phyloP scores from a whole-genome alignment of 2,113 vertebrate genomes.

The Seriola dumerili region DNA sequence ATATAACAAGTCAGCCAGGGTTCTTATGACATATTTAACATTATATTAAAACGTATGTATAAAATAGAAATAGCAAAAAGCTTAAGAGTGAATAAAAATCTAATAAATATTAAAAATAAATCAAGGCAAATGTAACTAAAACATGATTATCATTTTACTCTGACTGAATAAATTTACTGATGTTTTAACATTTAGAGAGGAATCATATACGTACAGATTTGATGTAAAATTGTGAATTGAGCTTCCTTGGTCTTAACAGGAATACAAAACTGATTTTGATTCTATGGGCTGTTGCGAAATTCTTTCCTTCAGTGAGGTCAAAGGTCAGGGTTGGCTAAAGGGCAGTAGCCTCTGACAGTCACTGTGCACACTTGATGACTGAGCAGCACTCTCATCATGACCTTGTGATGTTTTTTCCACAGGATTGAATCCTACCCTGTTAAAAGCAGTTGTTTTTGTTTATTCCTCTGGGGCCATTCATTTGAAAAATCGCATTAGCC shows the following conservation, averaged over 20 bases:
- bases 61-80: background rate
- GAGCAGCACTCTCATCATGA: background rate
- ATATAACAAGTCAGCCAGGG: background rate
- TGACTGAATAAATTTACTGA: background rate
- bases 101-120: background rate
- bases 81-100: background rate
- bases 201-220: background rate
- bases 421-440: too few species aligned
- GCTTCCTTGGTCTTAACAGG: too few species aligned
- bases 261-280: background rate
- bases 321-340: conserved; percentile 32
- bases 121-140: background rate
- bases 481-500: too few species aligned
- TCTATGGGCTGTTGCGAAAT: background rate
- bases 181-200: too few species aligned
- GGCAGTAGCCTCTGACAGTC: conserved; percentile 5
- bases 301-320: background rate
- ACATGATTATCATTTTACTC: background rate
- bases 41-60: background rate
- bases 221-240: background rate
- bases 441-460: too few species aligned
- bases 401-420: background rate
- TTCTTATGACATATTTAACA: background rate
- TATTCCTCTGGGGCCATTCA: too few species aligned
- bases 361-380: background rate